Base-by-base conservation (phyloP, 2,797 vertebrate genomes). In the Melanogrammus aeglefinus region DNA sequence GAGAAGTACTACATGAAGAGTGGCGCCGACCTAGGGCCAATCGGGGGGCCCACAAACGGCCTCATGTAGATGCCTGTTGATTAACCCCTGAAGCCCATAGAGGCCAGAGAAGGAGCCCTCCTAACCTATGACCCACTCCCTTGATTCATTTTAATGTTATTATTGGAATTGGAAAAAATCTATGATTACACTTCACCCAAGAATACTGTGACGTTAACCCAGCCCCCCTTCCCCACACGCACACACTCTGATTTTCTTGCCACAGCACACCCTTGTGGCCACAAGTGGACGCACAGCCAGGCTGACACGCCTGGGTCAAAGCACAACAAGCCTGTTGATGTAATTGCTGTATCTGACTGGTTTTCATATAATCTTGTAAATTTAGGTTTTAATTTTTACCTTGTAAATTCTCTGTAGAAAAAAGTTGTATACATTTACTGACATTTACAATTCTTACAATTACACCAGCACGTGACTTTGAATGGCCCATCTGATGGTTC, bases 1-100 rank as follows among this genome's bases (percentile, higher is more conserved):
- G 97, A 99, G 83, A 99, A 99, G 90, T 99, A 98, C 88, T 99
- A 98, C 95, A 96, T 99, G 97, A 99, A 98, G 93, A 98, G 97
- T 57, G 97, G 94, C 41, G 92, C 97, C 74, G 97, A 99, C 82
- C 94, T 99, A 81, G 97, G 97, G 78, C 97, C 97, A 77, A 96
- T 99, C 71, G 97, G 97, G 5, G 97, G 96, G 81, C 97, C 97
- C 78, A 91, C 97, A 5, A 99, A 99, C 10, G 97, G 97, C 85
- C 96, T 99, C 92, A 95, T 99, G 89, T 99, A 94, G 91, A 83
- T 77, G 6, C 70, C 33, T 57, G 24, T 41, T 75, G 78, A 77
- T 21, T 76, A 51, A 74, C 76, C 80, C 80, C 16, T 27, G 73
- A 63, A 80, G 77, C 6, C 81, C 81, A 76, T 38, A 84, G 84